phyloP scores from a whole-genome alignment of 2,113 vertebrate genomes.

The Ceratotherium simum region DNA sequence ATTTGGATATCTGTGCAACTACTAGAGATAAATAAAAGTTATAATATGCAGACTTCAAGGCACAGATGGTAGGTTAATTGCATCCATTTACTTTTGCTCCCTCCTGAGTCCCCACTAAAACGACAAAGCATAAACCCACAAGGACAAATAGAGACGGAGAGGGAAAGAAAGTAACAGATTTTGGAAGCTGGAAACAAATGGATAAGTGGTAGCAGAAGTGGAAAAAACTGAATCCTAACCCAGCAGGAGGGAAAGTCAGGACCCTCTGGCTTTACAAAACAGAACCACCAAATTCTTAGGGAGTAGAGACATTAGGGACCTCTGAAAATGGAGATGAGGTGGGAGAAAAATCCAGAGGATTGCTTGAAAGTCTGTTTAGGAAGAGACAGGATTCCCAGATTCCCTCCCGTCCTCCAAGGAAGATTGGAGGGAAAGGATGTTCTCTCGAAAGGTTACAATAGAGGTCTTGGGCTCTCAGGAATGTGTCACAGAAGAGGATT shows the following conservation, averaged over 20 bases:
- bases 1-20: background rate
- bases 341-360: background rate
- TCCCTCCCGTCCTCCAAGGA: accelerated
- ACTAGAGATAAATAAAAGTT: background rate
- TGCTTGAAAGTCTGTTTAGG: background rate
- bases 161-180: no score
- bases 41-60: background rate
- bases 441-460: background rate
- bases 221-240: background rate
- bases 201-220: background rate
- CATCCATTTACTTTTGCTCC: background rate
- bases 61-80: background rate
- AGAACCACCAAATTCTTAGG: background rate
- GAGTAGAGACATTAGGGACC: accelerated
- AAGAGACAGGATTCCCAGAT: background rate
- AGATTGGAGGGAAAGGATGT: background rate
- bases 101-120: background rate
- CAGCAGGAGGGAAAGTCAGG: background rate
- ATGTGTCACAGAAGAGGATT: background rate
- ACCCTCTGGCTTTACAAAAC: background rate
- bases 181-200: background rate
- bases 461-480: background rate
- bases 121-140: background rate
- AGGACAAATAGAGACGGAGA: background rate
- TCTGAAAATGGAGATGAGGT: background rate